Evolutionary conservation across 2,797 vertebrate species (phyloP).

Genomic region (Eptatretus atami): DNA sequence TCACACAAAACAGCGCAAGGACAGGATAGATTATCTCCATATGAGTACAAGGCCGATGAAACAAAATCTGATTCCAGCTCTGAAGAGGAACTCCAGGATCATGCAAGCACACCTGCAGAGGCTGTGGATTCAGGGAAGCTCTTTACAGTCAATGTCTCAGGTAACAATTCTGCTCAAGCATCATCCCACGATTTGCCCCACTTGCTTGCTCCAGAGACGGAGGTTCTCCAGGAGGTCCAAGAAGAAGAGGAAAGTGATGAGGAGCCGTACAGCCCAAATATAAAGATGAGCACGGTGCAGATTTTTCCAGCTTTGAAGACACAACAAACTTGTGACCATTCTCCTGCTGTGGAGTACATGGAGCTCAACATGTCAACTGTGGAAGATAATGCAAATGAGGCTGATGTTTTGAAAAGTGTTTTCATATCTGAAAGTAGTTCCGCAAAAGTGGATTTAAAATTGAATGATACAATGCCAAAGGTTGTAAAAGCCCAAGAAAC

Average conservation of each 20-base stretch:
- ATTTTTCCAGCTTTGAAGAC: neutral
- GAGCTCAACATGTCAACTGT: neutral
- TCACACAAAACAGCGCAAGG: neutral
- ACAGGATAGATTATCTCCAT: neutral
- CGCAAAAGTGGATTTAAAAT: neutral
- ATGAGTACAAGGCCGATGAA: slow-evolving; percentile 1
- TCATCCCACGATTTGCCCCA: neutral
- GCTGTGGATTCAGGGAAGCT: neutral
- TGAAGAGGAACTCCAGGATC: neutral
- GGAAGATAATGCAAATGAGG: neutral
- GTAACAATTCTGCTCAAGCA: neutral
- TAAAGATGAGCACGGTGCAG: neutral
- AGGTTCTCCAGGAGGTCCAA: neutral
- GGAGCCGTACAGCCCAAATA: neutral
- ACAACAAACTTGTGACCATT: neutral
- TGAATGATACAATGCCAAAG: no score
- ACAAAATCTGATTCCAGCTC: neutral
- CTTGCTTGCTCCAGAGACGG: neutral
- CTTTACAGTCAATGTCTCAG: neutral
- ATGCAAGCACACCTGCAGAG: neutral
- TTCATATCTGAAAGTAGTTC: neutral
- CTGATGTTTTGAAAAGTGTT: neutral
- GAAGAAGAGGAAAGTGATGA: slow-evolving; percentile 2
- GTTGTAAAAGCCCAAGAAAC: neutral
- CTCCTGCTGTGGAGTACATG: slow-evolving; percentile 3